Conservation (phyloP, 2,113 vertebrate species). For the Nothoprocta perdicaria region DNA sequence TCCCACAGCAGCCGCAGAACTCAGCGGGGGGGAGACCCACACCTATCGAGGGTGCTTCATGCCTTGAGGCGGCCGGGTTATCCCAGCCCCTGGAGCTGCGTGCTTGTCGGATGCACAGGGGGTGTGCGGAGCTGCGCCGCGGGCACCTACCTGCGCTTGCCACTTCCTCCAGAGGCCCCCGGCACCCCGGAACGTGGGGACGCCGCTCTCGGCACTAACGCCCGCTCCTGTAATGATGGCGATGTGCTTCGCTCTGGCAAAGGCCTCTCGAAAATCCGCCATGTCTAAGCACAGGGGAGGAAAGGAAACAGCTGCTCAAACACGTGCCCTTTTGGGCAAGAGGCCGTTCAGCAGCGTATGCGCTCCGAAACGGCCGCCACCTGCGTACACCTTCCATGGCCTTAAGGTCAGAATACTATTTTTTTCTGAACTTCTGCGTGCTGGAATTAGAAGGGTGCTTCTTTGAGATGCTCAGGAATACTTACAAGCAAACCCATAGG, state of each 20-base stretch:
- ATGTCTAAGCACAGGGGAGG: constrained; percentile 76
- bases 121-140: rapidly evolving
- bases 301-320: not conserved
- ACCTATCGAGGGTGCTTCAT: not conserved
- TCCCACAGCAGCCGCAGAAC: not conserved
- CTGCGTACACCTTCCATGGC: rapidly evolving
- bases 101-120: rapidly evolving
- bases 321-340: rapidly evolving
- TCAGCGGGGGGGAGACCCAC: not conserved
- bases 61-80: no score
- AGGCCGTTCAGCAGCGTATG: rapidly evolving
- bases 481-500: not conserved
- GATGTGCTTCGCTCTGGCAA: constrained; percentile 92
- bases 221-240: constrained; percentile 93
- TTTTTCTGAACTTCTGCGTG: not conserved
- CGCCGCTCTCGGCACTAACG: constrained; percentile 90
- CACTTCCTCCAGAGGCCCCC: constrained; percentile 94
- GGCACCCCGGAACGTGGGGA: constrained; percentile 91
- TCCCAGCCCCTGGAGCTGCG: not conserved
- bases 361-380: not conserved
- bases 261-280: constrained; percentile 88
- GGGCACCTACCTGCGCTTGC: constrained; percentile 87
- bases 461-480: not conserved
- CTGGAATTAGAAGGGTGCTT: not conserved
- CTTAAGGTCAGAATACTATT: not conserved